phyloP scores from a whole-genome alignment of 2,113 vertebrate species.

The Brachyhypopomus occidentalis region DNA sequence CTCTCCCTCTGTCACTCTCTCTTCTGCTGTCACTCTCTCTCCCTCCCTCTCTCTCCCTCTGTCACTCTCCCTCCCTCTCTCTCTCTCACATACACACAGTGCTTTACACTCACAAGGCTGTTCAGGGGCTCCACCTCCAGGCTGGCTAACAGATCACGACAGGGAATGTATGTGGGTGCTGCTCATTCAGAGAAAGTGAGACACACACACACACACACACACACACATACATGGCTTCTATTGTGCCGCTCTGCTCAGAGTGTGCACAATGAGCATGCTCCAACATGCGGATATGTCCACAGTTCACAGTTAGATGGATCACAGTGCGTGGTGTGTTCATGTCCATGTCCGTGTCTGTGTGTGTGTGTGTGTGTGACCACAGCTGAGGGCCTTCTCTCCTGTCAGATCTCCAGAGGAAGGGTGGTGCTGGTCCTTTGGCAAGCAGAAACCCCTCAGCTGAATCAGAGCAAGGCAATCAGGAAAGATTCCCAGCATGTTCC shows the following conservation, averaged over 20 bases:
- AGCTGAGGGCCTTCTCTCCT: too few species aligned
- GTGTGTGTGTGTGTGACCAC: background rate
- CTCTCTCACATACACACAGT: background rate
- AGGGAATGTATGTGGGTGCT: slow-evolving; percentile 66
- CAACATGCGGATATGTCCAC: slow-evolving; percentile 1
- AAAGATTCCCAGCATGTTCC: background rate
- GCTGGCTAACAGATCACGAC: slow-evolving; percentile 36
- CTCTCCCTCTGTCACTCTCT: background rate
- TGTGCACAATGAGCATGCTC: slow-evolving; percentile 38
- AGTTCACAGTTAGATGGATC: slow-evolving; percentile 10
- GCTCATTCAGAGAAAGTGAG: slow-evolving; percentile 34
- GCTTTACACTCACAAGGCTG: slow-evolving; percentile 23
- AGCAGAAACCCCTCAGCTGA: background rate
- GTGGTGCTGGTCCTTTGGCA: slow-evolving; percentile 2
- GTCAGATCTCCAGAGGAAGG: background rate
- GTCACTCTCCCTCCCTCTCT: background rate
- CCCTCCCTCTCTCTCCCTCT: background rate
- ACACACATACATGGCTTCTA: slow-evolving; percentile 52
- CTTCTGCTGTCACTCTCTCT: background rate
- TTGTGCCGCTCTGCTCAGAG: slow-evolving; percentile 48
- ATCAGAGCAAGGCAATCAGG: background rate
- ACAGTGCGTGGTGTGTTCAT: background rate
- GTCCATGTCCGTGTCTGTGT: too few species aligned
- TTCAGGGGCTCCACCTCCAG: slow-evolving; percentile 48
- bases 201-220: background rate